Evolutionary conservation across 2,797 vertebrate genomes (phyloP), one percentile per base, ranked within the genome.

Genomic region (Anas bahamensis): DNA sequence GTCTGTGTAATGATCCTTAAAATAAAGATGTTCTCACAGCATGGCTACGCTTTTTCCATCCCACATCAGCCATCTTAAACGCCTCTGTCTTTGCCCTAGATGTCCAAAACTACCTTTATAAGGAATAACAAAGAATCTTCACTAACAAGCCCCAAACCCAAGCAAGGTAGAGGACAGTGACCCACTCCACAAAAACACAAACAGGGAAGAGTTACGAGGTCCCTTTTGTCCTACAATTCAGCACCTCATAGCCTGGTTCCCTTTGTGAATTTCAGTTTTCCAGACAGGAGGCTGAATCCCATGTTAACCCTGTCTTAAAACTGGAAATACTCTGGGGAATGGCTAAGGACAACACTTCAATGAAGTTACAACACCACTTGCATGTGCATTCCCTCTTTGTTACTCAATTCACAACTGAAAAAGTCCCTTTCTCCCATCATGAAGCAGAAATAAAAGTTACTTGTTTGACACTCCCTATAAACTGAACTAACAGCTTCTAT

Each of bases 221-320:
- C 23, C 37, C 63, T 91, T 75, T 72, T n/a, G 57, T 11, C 28
- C 15, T 2, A 0, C 19, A 91, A 65, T 83, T 74, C 21, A 71
- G 37, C n/a, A 66, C 23, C 69, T 33, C 42, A 65, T 37, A 73
- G 24, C 28, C 12, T 66, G 7, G 9, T 39, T 78, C n/a, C 48
- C 56, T n/a, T 22, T 13, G 64, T 0, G 0, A 0, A 8, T 37
- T n/a, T 29, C 71, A 24, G 26, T 53, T 80, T 75, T 78, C 4
- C 4, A 59, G 28, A 33, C 4, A 37, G 11, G 31, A 72, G 16
- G 80, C 41, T n/a, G 82, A 84, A 59, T 31, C 0, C 2, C 35
- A 28, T 42, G 37, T 64, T 83, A 44, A 53, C 24, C 37, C 39
- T 31, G 31, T 46, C 71, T 76, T 76, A 56, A 53, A 85, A 56